phyloP scores from a whole-genome alignment of 2,113 vertebrate genomes.

The Variabilichromis moorii region DNA sequence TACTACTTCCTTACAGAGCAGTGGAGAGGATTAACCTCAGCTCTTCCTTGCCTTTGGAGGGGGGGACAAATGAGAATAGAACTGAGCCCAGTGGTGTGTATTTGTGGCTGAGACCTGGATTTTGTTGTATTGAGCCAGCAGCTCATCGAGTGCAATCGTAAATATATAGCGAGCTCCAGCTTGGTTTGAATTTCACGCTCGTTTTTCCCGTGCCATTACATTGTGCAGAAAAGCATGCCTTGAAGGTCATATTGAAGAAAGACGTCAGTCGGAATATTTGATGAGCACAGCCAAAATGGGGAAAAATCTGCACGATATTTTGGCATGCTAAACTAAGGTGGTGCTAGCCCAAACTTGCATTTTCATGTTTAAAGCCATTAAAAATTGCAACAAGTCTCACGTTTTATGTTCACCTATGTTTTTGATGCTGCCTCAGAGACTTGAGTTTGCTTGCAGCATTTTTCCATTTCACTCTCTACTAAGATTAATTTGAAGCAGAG shows the following conservation, averaged over 20 bases:
- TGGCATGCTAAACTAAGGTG: not conserved
- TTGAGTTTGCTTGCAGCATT: constrained; percentile 21
- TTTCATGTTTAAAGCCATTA: not conserved
- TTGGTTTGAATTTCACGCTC: not conserved
- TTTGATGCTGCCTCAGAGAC: not conserved
- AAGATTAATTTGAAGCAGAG: constrained; percentile 5
- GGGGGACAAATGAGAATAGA: constrained; percentile 4
- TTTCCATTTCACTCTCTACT: not conserved
- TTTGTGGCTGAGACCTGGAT: constrained; percentile 6
- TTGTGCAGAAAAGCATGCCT: not conserved
- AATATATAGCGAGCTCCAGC: not conserved
- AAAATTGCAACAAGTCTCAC: not conserved
- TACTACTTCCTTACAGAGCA: constrained; percentile 4
- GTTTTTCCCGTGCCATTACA: not conserved
- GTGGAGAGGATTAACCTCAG: constrained; percentile 33
- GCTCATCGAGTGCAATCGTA: not conserved
- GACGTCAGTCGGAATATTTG: not conserved
- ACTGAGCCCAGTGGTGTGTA: not conserved
- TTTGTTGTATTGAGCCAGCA: not conserved
- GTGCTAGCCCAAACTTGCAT: not conserved
- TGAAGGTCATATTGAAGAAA: constrained; percentile 5
- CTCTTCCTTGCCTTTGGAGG: not conserved
- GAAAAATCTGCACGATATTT: not conserved
- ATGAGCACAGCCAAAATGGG: not conserved
- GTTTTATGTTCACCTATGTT: not conserved